Percentiles rank a stretch among this genome's conserved stretches.
Evolutionary conservation across 2,113 vertebrate genomes (phyloP).

Genomic region (Psammodynastes pulverulentus): DNA sequence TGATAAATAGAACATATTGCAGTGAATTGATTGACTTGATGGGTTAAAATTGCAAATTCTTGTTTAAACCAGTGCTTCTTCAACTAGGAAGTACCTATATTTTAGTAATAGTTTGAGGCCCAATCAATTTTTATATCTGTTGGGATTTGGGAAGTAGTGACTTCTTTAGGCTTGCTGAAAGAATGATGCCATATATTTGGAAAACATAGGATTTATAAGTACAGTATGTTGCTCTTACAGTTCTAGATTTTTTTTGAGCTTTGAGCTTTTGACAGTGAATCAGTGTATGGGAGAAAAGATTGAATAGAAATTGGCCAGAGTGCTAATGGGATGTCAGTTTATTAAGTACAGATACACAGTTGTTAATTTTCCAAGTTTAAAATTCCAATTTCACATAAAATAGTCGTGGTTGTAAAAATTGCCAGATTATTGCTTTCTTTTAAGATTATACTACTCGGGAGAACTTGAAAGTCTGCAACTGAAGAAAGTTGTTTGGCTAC

Average conservation of each 20-base stretch:
- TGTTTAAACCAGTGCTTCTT: neutral
- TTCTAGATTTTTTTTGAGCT: neutral
- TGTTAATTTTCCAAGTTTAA: neutral
- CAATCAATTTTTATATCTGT: neutral
- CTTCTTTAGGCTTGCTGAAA: neutral
- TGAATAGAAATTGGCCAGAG: neutral
- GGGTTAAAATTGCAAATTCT: neutral
- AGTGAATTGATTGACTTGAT: neutral
- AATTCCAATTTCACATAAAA: neutral
- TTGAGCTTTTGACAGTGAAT: neutral
- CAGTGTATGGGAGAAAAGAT: no score
- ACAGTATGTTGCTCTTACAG: neutral
- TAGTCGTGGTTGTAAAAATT: neutral
- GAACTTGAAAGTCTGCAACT: neutral
- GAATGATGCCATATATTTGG: neutral
- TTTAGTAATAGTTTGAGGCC: neutral
- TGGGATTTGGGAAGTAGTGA: neutral
- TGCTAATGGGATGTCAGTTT: neutral
- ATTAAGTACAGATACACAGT: neutral
- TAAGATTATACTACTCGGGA: neutral
- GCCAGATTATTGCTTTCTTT: neutral
- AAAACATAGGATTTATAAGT: neutral
- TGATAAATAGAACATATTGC: neutral
- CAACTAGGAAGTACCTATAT: neutral
- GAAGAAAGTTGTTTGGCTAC: neutral